A percentile compares a stretch with the other conserved stretches of the same genome.
Evolutionary conservation across 2,113 vertebrate species (phyloP).

Genomic region (Holacanthus passer): DNA sequence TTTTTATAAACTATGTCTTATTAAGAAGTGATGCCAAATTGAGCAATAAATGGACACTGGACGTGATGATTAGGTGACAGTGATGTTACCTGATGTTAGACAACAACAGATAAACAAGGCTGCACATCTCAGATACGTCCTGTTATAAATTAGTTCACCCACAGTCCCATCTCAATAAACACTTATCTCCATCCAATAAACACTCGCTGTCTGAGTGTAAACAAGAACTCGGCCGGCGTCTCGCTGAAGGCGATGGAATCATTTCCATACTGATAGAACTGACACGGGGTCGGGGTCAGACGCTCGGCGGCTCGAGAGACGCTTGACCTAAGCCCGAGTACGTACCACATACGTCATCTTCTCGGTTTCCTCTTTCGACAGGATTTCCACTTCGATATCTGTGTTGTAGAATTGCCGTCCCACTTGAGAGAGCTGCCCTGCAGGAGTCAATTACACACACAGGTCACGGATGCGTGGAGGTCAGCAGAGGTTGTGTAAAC

Average conservation of each 20-base stretch:
- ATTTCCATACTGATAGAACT: constrained; percentile 21
- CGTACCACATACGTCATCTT: constrained; percentile 86
- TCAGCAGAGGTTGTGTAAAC: background rate
- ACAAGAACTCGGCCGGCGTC: background rate
- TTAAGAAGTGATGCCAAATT: background rate
- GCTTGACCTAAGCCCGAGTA: constrained; percentile 2
- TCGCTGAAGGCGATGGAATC: constrained; percentile 10
- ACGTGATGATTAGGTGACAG: background rate
- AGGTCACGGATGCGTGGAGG: constrained; percentile 20
- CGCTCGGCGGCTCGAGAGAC: background rate
- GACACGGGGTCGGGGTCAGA: constrained; percentile 16
- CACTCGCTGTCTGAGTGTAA: constrained; percentile 42
- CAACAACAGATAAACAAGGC: background rate
- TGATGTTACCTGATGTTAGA: background rate
- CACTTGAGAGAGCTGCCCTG: constrained; percentile 85
- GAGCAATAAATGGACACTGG: background rate
- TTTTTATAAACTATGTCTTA: background rate
- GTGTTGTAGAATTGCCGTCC: constrained; percentile 87
- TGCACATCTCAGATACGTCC: background rate
- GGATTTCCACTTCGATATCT: constrained; percentile 85
- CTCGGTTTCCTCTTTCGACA: constrained; percentile 85
- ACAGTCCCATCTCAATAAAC: constrained; percentile 50
- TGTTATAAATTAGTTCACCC: constrained; percentile 20
- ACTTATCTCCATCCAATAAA: constrained; percentile 59
- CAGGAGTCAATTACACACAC: constrained; percentile 23